A percentile compares a stretch with the other conserved stretches of the same genome.
phyloP scores from a whole-genome alignment of 2,888 invertebrate genomes.

The Dusona sp. region DNA sequence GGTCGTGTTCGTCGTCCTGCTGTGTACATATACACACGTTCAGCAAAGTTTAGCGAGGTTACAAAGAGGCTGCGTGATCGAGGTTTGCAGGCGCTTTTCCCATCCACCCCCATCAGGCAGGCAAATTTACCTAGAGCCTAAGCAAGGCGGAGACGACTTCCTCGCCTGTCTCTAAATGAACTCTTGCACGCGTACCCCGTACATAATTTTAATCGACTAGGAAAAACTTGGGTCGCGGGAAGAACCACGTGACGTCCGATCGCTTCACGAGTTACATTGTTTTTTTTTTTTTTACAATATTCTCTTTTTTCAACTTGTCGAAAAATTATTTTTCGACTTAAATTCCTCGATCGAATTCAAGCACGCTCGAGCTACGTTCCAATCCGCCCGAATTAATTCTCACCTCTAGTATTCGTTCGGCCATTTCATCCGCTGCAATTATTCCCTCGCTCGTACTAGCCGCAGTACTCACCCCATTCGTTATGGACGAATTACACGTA shows the following conservation, averaged over 20 bases:
- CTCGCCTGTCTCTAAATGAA: not conserved
- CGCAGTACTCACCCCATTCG: not conserved
- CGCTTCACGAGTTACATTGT: not conserved
- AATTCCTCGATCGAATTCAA: not conserved
- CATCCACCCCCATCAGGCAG: not conserved
- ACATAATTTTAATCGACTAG: not conserved
- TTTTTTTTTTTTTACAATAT: not conserved
- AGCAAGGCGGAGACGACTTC: not conserved
- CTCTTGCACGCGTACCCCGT: not conserved
- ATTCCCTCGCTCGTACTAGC: not conserved
- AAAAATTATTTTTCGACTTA: not conserved
- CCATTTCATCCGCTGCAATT: conserved; percentile 13
- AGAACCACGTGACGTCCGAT: not conserved
- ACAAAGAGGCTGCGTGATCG: conserved; percentile 1
- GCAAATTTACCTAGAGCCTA: not conserved
- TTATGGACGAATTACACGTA: not conserved
- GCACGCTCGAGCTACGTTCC: not conserved
- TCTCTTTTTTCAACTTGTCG: not conserved
- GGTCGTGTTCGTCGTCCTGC: not conserved
- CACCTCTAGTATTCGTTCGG: not conserved
- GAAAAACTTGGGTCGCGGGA: not conserved
- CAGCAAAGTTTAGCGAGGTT: conserved; percentile 13
- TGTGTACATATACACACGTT: not conserved
- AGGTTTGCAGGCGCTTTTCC: not conserved
- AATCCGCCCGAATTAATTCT: not conserved